Evolutionary conservation across 2,888 invertebrate species (phyloP).

Genomic region (Cheilosia soror): DNA sequence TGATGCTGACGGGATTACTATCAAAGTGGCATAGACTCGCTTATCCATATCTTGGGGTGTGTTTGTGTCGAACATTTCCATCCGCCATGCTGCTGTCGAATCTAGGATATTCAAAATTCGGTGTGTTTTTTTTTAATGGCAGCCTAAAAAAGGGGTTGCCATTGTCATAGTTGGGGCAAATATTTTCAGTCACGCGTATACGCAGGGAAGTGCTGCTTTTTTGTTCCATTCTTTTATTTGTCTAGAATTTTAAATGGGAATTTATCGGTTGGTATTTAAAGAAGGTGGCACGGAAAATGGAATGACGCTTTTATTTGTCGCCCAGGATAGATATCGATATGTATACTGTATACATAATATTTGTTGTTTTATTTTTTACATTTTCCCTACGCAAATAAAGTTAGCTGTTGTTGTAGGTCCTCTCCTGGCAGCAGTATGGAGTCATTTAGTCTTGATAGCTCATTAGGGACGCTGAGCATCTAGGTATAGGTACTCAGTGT

Average conservation of each 20-base stretch:
- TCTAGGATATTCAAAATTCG: slow-evolving; percentile 44
- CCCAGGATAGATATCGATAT: background rate
- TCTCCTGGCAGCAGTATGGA: background rate
- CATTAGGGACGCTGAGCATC: slow-evolving; percentile 6
- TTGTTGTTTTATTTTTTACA: slow-evolving; percentile 19
- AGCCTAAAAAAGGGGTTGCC: slow-evolving; percentile 38
- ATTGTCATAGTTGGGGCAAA: slow-evolving; percentile 26
- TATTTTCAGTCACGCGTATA: slow-evolving; percentile 4
- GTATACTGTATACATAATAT: too few relatives aligned
- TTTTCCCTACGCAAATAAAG: slow-evolving; percentile 1
- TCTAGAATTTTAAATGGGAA: slow-evolving; percentile 54
- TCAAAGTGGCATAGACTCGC: slow-evolving; percentile 17
- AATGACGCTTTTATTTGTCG: slow-evolving; percentile 33
- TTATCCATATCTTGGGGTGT: slow-evolving; percentile 27
- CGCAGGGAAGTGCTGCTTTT: slow-evolving; percentile 43
- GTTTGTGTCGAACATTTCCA: slow-evolving; percentile 22
- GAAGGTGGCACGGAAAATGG: slow-evolving; percentile 4
- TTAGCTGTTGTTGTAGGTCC: slow-evolving; percentile 16
- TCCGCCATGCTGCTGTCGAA: slow-evolving; percentile 46
- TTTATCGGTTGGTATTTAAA: slow-evolving; percentile 46
- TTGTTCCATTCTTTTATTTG: slow-evolving; percentile 10
- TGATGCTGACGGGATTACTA: slow-evolving; percentile 56
- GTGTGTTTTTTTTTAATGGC: slow-evolving; percentile 28
- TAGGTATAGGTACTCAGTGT: background rate
- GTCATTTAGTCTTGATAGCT: slow-evolving; percentile 19